Percentiles rank a stretch among this genome's conserved stretches.
Conservation (phyloP, 1,140 invertebrate genomes). For the Caligus rogercresseyi region DNA sequence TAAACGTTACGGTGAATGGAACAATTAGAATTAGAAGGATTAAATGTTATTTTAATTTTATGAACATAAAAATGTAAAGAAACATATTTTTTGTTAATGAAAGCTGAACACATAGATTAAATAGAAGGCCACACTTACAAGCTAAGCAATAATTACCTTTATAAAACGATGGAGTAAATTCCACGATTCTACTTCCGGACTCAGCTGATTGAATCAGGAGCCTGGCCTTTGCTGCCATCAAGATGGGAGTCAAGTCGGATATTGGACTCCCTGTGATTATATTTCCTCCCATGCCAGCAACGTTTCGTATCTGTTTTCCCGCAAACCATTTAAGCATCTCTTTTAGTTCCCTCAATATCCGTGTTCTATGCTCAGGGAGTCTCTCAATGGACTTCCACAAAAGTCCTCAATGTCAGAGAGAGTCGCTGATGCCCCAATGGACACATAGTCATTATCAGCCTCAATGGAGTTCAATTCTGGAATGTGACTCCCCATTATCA, state of each 20-base stretch:
- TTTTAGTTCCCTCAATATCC: constrained; percentile 49
- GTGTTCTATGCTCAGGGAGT: constrained; percentile 39
- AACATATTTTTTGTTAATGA: too few relatives aligned
- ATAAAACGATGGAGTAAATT: constrained; percentile 19
- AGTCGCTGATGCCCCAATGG: constrained; percentile 58
- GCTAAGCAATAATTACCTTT: not conserved
- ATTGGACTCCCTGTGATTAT: constrained; percentile 92
- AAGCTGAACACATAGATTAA: too few relatives aligned
- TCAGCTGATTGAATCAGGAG: constrained; percentile 29
- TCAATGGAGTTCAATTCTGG: constrained; percentile 43
- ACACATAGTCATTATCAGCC: constrained; percentile 38
- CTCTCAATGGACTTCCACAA: constrained; percentile 40
- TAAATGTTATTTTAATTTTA: too few relatives aligned
- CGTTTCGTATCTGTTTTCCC: constrained; percentile 76
- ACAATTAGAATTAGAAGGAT: too few relatives aligned
- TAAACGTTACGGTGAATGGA: too few relatives aligned
- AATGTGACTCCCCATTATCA: constrained; percentile 56
- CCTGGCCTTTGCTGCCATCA: constrained; percentile 50
- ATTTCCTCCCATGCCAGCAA: constrained; percentile 66
- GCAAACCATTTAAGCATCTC: constrained; percentile 87
- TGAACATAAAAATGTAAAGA: too few relatives aligned
- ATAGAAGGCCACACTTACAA: too few relatives aligned
- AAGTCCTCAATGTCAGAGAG: constrained; percentile 48
- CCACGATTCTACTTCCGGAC: constrained; percentile 41
- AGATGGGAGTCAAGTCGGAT: constrained; percentile 81